A percentile compares a stretch with the other conserved stretches of the same genome.
These are phyloP conservation scores for Ichneumon xanthorius DNA, from an alignment of 2,888 invertebrate genomes.

Conservation along the genomic window DNA sequence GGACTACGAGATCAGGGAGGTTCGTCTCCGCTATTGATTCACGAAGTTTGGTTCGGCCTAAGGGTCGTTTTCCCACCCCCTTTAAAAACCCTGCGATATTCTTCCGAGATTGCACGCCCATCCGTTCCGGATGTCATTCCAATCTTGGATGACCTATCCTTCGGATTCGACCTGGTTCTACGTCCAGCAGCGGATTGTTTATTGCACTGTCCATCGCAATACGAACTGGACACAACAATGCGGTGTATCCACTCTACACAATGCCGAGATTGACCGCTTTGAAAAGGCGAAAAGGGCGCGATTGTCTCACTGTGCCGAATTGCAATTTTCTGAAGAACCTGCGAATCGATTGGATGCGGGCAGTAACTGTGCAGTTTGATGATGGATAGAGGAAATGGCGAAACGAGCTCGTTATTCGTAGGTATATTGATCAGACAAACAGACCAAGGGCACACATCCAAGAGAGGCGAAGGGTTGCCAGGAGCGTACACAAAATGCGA, in stretches of 20 bases:
- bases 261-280: neutral
- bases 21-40: neutral
- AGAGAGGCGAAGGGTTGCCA: neutral
- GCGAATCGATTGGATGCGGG: neutral
- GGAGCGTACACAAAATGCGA: neutral
- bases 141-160: neutral
- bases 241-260: neutral
- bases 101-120: constrained; percentile 12
- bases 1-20: neutral
- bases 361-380: neutral
- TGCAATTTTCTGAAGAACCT: neutral
- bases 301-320: neutral
- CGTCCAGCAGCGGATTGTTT: neutral
- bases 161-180: constrained; percentile 14
- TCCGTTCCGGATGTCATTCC: constrained; percentile 1
- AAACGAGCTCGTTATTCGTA: neutral
- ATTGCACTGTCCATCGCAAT: neutral
- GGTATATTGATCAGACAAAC: constrained; percentile 16
- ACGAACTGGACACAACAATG: neutral
- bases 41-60: neutral
- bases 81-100: neutral
- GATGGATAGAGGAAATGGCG: neutral
- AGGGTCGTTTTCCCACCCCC: neutral
- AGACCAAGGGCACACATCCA: neutral
- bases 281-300: neutral